phyloP scores from a whole-genome alignment of 2,888 invertebrate genomes.

The Amiota minor region DNA sequence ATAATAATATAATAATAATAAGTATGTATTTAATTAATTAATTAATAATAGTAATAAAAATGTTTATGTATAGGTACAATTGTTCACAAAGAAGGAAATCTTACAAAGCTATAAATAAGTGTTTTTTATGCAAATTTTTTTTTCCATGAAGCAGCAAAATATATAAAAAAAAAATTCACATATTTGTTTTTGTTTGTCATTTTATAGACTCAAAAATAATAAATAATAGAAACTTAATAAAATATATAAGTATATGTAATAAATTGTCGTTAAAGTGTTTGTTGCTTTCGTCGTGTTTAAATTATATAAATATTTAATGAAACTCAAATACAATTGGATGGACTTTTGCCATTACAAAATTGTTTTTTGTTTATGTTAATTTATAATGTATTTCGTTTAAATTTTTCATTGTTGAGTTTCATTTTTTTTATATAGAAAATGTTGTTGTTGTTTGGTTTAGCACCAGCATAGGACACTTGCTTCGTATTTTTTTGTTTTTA shows the following conservation, averaged over 20 bases:
- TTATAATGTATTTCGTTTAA: conserved; percentile 40
- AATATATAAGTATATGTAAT: conserved; percentile 54
- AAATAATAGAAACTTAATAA: conserved; percentile 1
- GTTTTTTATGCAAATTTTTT: conserved; percentile 34
- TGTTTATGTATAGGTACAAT: conserved; percentile 64
- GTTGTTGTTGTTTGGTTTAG: conserved; percentile 61
- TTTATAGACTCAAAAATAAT: conserved; percentile 26
- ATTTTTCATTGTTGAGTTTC: conserved; percentile 49
- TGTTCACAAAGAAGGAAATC: conserved; percentile 68
- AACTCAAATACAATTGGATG: conserved; percentile 56
- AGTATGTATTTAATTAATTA: conserved; percentile 20
- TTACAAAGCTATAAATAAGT: conserved; percentile 56
- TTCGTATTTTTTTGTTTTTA: conserved; percentile 51
- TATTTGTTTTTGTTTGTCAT: conserved; percentile 19
- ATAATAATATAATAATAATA: conserved; percentile 24
- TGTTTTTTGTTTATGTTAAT: conserved; percentile 26
- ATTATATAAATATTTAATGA: conserved; percentile 44
- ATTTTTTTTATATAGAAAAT: conserved; percentile 51
- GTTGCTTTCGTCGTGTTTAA: conserved; percentile 44
- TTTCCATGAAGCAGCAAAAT: conserved; percentile 56
- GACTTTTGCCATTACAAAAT: conserved; percentile 53
- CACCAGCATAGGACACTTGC: conserved; percentile 73
- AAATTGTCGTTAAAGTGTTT: conserved; percentile 43
- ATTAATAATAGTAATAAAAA: conserved; percentile 36
- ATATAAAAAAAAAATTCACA: conserved; percentile 45